Base-by-base conservation (phyloP, 2,797 vertebrate genomes). In the Stomatorhinus walkeri region DNA sequence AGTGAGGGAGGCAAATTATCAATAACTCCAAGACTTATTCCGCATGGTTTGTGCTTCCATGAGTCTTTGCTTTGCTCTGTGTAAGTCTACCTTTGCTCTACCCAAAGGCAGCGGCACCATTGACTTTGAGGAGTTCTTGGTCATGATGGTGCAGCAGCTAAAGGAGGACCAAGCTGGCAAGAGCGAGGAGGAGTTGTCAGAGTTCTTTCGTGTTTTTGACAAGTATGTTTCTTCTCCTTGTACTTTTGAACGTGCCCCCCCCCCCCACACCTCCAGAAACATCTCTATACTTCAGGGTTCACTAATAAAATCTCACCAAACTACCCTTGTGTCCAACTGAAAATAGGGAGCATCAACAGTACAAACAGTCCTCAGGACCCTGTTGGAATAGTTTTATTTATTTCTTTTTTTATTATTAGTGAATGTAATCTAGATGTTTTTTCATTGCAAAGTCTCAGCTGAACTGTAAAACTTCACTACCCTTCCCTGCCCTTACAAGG, bases 131-230 rank as follows among this genome's bases (percentile, higher is more conserved):
- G 98, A 99, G 97, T 99, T 99, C 96, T 90, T 99, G 97, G 98
- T 99, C 94, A 99, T 99, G 98, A 99, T 99, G 98, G 98, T 99
- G 96, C 97, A 97, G 90, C 98, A 98, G 96, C 94, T 99, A 92
- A 99, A 99, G 93, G 98, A 99, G 95, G 98, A 99, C 4, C 97
- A 98, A 90, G 97, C 97, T 32, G 98, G 98, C 36, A 99, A 99
- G 93, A 97, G 94, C 0, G 98, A 99, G 94, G 98, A 99, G 90
- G 98, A 99, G 94, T 88, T 99, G 92, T 97, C 98, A 2, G 98
- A 99, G 91, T 98, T 97, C 90, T 99, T 99, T 95, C 97, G 98
- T 72, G 94, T 99, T 91, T 98, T 99, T 0, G 98, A 99, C 96
- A 96, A 95, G 98, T 99, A 95, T 32, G 94, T 83, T 51, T 24